Conservation (phyloP, 2,888 invertebrate species). For the Drosophila monieri region DNA sequence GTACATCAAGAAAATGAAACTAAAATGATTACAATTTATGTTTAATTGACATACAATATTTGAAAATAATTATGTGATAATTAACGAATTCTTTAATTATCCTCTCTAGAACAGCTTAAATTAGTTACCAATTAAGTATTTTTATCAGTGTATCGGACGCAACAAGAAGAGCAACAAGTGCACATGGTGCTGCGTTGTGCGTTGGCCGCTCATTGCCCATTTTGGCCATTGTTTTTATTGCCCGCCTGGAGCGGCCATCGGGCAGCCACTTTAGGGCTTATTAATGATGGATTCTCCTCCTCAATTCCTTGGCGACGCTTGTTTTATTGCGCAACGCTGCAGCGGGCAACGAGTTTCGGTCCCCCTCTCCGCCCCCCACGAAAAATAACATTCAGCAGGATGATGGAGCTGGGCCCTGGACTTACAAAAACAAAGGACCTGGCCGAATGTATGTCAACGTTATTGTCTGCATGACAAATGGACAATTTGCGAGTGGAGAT, state of each 20-base stretch:
- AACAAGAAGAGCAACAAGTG: slow-evolving; percentile 60
- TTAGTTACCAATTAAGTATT: not conserved
- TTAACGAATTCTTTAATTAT: not conserved
- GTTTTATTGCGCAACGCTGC: slow-evolving; percentile 72
- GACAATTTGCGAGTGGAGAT: slow-evolving; percentile 56
- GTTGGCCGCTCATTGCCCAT: slow-evolving; percentile 76
- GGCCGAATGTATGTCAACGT: slow-evolving; percentile 83
- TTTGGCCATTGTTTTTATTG: slow-evolving; percentile 78
- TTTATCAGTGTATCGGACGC: slow-evolving; percentile 6
- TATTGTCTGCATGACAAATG: slow-evolving; percentile 82
- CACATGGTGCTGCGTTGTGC: slow-evolving; percentile 51
- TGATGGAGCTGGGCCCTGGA: not conserved
- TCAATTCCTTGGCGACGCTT: slow-evolving; percentile 63
- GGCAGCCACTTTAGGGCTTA: slow-evolving; percentile 81
- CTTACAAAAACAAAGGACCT: slow-evolving; percentile 70
- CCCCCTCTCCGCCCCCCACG: not conserved
- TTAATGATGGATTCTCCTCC: slow-evolving; percentile 81
- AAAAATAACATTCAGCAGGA: not conserved
- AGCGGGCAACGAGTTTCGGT: slow-evolving; percentile 15
- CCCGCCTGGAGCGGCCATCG: slow-evolving; percentile 66
- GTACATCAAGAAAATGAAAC: not conserved
- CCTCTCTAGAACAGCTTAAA: not conserved
- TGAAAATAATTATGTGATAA: not conserved
- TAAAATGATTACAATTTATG: not conserved
- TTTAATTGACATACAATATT: not conserved